A percentile compares a stretch with the other conserved stretches of the same genome.
phyloP scores from a whole-genome alignment of 2,113 vertebrate genomes.

The Aspidoscelis tigris region DNA sequence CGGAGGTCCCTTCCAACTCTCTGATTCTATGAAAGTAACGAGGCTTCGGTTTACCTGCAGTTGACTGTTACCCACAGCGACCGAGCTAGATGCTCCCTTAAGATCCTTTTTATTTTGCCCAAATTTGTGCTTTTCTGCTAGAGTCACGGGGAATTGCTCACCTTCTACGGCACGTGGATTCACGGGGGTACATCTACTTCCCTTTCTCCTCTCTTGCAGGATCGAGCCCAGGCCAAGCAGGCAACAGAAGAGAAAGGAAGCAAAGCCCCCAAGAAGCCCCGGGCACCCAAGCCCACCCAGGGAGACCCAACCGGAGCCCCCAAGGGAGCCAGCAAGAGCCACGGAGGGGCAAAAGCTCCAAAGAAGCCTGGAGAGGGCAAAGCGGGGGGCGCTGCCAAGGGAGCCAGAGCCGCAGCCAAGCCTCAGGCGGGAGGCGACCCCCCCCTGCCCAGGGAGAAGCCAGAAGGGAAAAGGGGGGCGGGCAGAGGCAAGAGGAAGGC shows the following conservation, averaged over 20 bases:
- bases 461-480: neutral
- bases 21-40: too few relatives aligned
- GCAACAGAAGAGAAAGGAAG: neutral
- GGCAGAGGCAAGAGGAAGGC: too few relatives aligned
- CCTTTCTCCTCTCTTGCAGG: neutral
- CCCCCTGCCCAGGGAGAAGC: neutral
- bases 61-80: too few relatives aligned
- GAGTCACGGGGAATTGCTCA: too few relatives aligned
- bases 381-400: neutral
- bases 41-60: too few relatives aligned
- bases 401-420: neutral
- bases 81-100: too few relatives aligned
- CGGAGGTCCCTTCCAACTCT: too few relatives aligned
- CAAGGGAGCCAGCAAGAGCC: neutral
- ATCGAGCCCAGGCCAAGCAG: neutral
- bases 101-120: too few relatives aligned
- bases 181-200: neutral
- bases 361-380: too few relatives aligned
- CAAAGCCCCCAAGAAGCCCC: neutral
- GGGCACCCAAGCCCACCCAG: fast-evolving
- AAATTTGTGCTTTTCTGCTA: too few relatives aligned
- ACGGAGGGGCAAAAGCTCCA: too few relatives aligned
- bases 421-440: neutral
- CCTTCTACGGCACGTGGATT: too few relatives aligned
- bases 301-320: neutral